A percentile compares a stretch with the other conserved stretches of the same genome.
Conservation (phyloP, 2,797 vertebrate genomes). For the Channa striata region DNA sequence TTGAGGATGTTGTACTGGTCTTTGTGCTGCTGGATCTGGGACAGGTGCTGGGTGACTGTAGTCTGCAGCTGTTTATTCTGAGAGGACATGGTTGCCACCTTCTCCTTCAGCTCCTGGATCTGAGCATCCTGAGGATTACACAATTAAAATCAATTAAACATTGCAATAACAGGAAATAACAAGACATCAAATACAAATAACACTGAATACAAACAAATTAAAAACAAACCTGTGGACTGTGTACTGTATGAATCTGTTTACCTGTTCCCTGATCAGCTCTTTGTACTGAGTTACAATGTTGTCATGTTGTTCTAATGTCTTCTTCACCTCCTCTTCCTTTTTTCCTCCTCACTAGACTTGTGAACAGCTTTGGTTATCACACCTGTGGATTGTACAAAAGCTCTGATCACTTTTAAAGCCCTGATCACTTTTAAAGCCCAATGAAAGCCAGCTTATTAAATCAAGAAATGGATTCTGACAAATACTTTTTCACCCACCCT, state of each 20-base stretch:
- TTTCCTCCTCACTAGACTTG: constrained; percentile 98
- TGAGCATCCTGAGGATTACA: constrained; percentile 88
- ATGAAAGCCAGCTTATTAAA: neutral
- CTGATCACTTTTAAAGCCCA: neutral
- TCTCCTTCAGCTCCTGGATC: constrained; percentile 93
- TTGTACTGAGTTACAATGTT: constrained; percentile 98
- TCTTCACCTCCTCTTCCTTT: constrained; percentile 99
- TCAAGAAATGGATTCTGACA: neutral
- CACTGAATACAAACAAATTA: neutral
- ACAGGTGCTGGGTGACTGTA: constrained; percentile 90
- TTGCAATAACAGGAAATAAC: neutral
- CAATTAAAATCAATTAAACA: neutral
- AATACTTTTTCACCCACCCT: constrained; percentile 85
- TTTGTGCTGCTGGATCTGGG: constrained; percentile 98
- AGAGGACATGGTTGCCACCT: constrained; percentile 82
- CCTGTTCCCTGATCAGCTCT: constrained; percentile 97
- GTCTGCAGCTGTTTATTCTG: constrained; percentile 92
- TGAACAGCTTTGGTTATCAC: constrained; percentile 97
- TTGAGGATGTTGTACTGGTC: constrained; percentile 99
- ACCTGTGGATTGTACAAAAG: constrained; percentile 77
- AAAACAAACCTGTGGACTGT: neutral
- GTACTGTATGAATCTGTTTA: constrained; percentile 46
- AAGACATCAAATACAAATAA: neutral
- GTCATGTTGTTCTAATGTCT: constrained; percentile 97
- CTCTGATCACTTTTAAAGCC: neutral